Percentiles rank a stretch among this genome's conserved stretches.
Evolutionary conservation across 2,888 invertebrate species (phyloP).

Genomic region (Creontiades dilutus): DNA sequence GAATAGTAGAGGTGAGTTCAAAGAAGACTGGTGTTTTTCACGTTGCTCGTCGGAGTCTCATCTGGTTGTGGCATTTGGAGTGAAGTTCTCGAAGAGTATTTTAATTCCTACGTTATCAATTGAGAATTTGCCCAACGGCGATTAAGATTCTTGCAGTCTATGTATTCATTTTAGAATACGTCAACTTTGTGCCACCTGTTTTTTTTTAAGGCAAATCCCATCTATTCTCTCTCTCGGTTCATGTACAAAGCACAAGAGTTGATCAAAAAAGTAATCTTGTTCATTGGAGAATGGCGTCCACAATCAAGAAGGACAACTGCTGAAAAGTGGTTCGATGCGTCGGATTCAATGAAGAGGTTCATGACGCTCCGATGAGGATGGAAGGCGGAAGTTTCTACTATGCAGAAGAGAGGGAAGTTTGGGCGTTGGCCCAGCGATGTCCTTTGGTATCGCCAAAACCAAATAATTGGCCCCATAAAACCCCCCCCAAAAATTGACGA

Average conservation of each 20-base stretch:
- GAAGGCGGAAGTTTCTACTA: not conserved
- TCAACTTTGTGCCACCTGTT: too few species aligned
- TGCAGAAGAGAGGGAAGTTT: slow-evolving; percentile 33
- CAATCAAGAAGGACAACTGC: not conserved
- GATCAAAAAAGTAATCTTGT: not conserved
- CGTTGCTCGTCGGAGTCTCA: too few species aligned
- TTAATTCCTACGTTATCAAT: too few species aligned
- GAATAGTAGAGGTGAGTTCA: too few species aligned
- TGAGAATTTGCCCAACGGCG: too few species aligned
- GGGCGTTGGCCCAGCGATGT: slow-evolving; percentile 15
- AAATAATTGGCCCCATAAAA: slow-evolving; percentile 7
- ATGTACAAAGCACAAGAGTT: slow-evolving; percentile 22
- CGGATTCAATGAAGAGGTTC: not conserved
- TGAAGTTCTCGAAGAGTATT: too few species aligned
- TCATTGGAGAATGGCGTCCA: not conserved
- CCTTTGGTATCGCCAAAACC: slow-evolving; percentile 2
- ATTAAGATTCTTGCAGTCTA: not conserved
- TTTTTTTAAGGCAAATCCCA: too few species aligned
- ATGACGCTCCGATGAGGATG: not conserved
- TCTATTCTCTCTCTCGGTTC: too few species aligned
- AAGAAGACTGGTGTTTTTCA: too few species aligned
- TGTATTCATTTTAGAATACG: slow-evolving; percentile 4
- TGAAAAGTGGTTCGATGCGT: not conserved
- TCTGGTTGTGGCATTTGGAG: too few species aligned
- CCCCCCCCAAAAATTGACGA: not conserved